A percentile compares a stretch with the other conserved stretches of the same genome.
Conservation (phyloP, 2,888 invertebrate genomes). For the Polyploca ridens region DNA sequence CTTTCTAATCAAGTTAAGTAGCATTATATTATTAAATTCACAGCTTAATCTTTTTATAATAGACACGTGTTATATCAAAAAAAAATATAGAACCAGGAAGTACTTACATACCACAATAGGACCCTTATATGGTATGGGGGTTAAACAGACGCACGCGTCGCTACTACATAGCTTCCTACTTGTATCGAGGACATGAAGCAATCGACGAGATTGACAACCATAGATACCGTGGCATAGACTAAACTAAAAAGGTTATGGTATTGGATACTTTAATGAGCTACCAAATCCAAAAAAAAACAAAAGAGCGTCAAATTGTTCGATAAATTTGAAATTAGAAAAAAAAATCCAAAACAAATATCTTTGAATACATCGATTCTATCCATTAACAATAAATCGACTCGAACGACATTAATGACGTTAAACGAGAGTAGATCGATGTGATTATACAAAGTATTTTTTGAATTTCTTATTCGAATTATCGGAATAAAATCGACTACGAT, state of each 20-base stretch:
- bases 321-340: not conserved
- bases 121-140: slow-evolving; percentile 4
- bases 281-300: not conserved
- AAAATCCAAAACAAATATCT: slow-evolving; percentile 58
- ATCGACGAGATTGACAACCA: not conserved
- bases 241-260: not conserved
- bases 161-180: slow-evolving; percentile 43
- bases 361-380: slow-evolving; percentile 53
- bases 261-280: not conserved
- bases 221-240: not conserved
- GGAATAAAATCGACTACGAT: slow-evolving; percentile 65
- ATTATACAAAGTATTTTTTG: slow-evolving; percentile 53
- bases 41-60: not conserved
- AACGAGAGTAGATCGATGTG: slow-evolving; percentile 68
- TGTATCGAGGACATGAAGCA: slow-evolving; percentile 7
- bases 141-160: slow-evolving; percentile 52
- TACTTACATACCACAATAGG: slow-evolving; percentile 12
- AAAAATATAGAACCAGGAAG: slow-evolving; percentile 25
- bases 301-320: not conserved
- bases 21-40: too few relatives aligned
- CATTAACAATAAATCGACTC: slow-evolving; percentile 66
- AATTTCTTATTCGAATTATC: slow-evolving; percentile 45
- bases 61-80: slow-evolving; percentile 8
- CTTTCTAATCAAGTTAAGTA: too few relatives aligned
- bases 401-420: slow-evolving; percentile 64